These are phyloP conservation scores for Cactoblastis cactorum DNA, from an alignment of 2,888 invertebrate genomes.

Conservation along the genomic window DNA sequence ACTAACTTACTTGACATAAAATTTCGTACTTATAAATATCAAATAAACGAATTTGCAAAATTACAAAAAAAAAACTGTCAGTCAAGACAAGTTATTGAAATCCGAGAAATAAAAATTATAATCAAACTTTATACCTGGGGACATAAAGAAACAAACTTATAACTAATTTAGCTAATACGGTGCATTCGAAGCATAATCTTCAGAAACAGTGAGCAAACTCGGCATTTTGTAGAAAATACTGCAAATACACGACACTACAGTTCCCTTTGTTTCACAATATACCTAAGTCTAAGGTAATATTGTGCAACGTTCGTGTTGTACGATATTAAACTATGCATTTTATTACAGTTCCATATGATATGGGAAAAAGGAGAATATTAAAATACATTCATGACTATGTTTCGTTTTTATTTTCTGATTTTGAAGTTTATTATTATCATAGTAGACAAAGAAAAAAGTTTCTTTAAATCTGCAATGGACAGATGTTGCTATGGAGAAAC, in stretches of 20 bases:
- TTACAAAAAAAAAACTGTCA: too few species aligned
- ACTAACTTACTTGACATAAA: too few species aligned
- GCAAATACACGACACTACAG: background rate
- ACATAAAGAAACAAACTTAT: background rate
- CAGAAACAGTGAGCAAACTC: background rate
- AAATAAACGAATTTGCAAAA: too few species aligned
- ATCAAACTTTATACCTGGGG: background rate
- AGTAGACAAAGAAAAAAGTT: too few species aligned
- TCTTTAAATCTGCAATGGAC: too few species aligned
- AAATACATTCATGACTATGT: background rate
- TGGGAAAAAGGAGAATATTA: background rate
- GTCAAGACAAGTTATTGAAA: too few species aligned
- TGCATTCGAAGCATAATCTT: background rate
- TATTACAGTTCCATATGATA: background rate
- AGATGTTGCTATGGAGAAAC: too few species aligned
- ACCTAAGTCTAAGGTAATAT: background rate
- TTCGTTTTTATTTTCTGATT: background rate
- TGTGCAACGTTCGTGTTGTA: background rate
- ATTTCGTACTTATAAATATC: too few species aligned
- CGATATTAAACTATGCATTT: background rate
- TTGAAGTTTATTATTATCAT: too few species aligned
- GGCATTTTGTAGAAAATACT: conserved; percentile 2
- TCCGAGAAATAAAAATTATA: too few species aligned
- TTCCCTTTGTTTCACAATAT: conserved; percentile 3
- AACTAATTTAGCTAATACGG: background rate